Base-by-base conservation (phyloP, 2,113 vertebrate species). In the Oriolus oriolus region DNA sequence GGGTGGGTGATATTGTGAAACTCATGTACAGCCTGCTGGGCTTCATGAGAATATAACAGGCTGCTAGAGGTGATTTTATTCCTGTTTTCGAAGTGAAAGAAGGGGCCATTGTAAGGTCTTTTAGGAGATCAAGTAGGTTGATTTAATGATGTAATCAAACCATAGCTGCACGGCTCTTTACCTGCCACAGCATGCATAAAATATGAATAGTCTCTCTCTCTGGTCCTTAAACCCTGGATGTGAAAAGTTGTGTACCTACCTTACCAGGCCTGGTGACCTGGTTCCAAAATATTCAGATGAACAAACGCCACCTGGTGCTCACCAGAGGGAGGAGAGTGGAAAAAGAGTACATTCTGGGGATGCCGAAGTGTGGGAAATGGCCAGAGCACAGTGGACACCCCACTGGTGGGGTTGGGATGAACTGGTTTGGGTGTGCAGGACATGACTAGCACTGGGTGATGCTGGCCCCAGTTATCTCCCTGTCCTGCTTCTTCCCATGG, bases 381-480 rank as follows among this genome's bases (percentile, higher is more conserved):
- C 22, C 16, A 26, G 41, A 47, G n/a, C 35, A 59, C n/a, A n/a
- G 10, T 0, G 0, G 24, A 16, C 27, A 22, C 8, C 33, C 44
- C 5, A 4, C 12, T 27, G 41, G 3, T 65, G 54, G 14, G 3
- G 8, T 22, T 16, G 42, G 33, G 27, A 33, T 44, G 50, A 37
- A 22, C 28, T 8, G 5, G 7, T 20, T 30, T 61, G 47, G 44
- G 35, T 27, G 9, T 70, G 28, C 26, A 57, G 49, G 52, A 39
- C 26, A 8, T 19, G 16, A 15, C 19, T 30, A 15, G 44, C 1
- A 2, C n/a, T 17, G 57, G 12, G 5, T 39, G 31, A 28, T 73
- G 75, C 42, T 30, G 24, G 5, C 16, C 20, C 0, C 2, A 54
- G 61, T 31, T 61, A 39, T 16, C 6, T 16, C 7, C 2, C 9